Evolutionary conservation across 2,797 vertebrate species (phyloP).

Genomic region (Sebastes variabilis): DNA sequence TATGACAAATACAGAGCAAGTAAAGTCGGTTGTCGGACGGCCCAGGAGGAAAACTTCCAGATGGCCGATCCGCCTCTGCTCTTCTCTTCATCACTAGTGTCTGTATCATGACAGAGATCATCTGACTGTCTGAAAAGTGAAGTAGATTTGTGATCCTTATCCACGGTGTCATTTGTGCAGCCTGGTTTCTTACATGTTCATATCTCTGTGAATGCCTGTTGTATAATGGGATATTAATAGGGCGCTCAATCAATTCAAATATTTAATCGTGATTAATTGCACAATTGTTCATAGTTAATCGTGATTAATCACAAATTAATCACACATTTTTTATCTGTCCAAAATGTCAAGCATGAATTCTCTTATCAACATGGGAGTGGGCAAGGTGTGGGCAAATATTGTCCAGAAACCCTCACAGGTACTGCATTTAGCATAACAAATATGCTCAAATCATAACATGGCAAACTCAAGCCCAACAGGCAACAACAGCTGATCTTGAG

Average conservation of each 20-base stretch:
- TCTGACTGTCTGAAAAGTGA: conserved; percentile 1
- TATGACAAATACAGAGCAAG: conserved; percentile 36
- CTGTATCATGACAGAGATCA: conserved; percentile 21
- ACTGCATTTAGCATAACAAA: no score
- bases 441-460: no score
- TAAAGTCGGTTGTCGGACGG: neutral
- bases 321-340: no score
- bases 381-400: no score
- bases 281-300: no score
- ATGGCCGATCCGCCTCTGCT: conserved; percentile 37
- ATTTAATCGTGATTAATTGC: no score
- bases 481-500: no score
- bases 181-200: neutral
- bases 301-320: no score
- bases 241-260: fast-evolving
- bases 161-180: neutral
- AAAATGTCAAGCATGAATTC: no score
- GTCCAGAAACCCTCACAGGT: no score
- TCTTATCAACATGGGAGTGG: no score
- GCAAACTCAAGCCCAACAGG: no score
- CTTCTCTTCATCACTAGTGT: neutral
- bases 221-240: neutral
- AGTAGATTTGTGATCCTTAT: neutral
- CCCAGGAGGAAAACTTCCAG: conserved; percentile 30
- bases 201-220: neutral